These are phyloP conservation scores for Clangula hyemalis DNA, from an alignment of 2,797 vertebrate species.

Conservation along the genomic window DNA sequence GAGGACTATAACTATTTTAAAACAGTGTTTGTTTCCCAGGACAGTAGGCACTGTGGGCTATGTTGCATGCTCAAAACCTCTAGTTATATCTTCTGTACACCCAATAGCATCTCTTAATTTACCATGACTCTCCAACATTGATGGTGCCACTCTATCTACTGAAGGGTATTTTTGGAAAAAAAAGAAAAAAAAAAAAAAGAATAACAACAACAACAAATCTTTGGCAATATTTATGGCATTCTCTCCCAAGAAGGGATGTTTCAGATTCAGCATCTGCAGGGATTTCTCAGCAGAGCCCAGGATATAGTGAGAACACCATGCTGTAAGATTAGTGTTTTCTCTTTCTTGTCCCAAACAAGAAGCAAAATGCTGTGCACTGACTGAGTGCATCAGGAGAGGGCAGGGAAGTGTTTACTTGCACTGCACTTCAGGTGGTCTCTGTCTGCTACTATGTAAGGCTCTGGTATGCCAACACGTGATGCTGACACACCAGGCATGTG, in stretches of 20 bases:
- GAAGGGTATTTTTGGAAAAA: background rate
- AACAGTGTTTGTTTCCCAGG: background rate
- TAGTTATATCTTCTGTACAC: background rate
- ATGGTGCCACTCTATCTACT: accelerated
- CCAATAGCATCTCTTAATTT: background rate
- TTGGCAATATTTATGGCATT: background rate
- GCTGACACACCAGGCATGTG: accelerated
- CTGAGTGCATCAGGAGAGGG: background rate
- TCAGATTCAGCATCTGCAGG: background rate
- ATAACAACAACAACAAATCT: background rate
- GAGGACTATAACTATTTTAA: background rate
- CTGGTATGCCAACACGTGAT: background rate
- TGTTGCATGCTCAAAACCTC: background rate
- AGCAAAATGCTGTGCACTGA: background rate
- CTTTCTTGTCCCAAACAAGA: background rate
- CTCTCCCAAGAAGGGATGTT: background rate
- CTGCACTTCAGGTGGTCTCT: background rate
- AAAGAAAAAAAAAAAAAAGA: background rate
- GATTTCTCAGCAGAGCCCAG: background rate
- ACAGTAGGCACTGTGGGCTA: background rate
- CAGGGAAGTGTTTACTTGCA: background rate
- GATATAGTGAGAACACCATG: background rate
- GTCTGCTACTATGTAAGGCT: accelerated
- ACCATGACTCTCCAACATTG: background rate
- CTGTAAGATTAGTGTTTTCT: background rate